Percentiles rank a stretch among this genome's conserved stretches.
phyloP scores from a whole-genome alignment of 2,797 vertebrate species.

The Siniperca undulata region DNA sequence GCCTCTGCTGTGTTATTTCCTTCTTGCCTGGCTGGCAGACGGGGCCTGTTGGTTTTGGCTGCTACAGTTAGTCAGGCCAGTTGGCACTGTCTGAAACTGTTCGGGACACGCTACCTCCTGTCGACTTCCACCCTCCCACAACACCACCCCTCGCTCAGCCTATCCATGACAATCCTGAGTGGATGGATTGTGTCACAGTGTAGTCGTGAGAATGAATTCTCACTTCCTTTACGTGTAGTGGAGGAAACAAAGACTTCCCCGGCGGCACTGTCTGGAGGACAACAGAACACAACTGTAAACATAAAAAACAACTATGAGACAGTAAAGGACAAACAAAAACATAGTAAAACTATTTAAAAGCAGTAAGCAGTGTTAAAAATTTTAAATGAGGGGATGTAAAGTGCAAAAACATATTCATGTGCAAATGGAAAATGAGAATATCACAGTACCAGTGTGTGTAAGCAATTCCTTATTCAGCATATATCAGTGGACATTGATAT shows the following conservation, averaged over 20 bases:
- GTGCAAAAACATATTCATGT: not conserved
- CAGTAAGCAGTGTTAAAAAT: not conserved
- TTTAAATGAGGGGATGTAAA: not conserved
- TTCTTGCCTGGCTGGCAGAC: conserved; percentile 65
- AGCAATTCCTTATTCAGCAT: not conserved
- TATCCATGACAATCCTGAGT: conserved; percentile 50
- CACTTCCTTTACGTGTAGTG: conserved; percentile 44
- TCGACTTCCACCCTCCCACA: conserved; percentile 60
- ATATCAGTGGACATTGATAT: not conserved
- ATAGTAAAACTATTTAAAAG: not conserved
- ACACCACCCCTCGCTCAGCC: conserved; percentile 61
- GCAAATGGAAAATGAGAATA: not conserved
- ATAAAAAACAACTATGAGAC: not conserved
- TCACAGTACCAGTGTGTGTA: not conserved
- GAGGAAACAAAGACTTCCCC: conserved; percentile 17
- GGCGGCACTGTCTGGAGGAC: not conserved
- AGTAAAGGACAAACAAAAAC: not conserved
- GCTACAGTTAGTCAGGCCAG: conserved; percentile 62
- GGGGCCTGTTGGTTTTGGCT: conserved; percentile 79
- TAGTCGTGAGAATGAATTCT: conserved; percentile 29
- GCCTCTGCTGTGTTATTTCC: conserved; percentile 69
- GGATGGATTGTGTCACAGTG: conserved; percentile 58
- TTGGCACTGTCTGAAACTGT: conserved; percentile 67
- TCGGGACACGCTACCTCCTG: conserved; percentile 68
- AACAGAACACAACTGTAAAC: not conserved